Evolutionary conservation across 37 sponge, comb jelly and placozoan species (phyloP), one percentile per base, ranked within the genome.

Genomic region (Hexactinellida sp.): DNA sequence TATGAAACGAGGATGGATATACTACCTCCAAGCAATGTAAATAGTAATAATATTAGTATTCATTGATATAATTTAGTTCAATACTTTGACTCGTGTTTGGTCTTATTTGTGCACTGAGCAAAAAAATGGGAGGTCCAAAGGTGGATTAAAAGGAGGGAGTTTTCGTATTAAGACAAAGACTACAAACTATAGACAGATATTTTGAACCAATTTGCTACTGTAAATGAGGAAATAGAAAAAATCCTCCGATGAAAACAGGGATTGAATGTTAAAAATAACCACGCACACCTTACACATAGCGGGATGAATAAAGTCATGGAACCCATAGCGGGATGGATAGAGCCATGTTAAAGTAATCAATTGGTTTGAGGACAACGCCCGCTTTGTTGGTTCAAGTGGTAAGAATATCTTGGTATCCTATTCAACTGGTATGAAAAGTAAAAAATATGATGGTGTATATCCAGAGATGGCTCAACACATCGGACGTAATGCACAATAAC

Each of bases 21-120:
- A n/a, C n/a, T 88, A 88, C 34, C 55, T 88, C 85, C 85, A 84
- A 71, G 76, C 34, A 24, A 85, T 88, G 88, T 52, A 38, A 84
- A 88, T 1, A 1, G 84, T 36, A 84, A 55, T 25, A 84, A 0
- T 55, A 41, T 87, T 54, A 85, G 0, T 84, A 38, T 47, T 54
- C 85, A 84, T 37, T 55, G 85, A 88, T 88, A 54, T 54, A 84
- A 88, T 54, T 54, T 63, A 36, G 52, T 47, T 1, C 84, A 52
- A 25, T 84, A 63, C 84, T 84, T 82, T 39, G 54, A 84, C 41
- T 84, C 55, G 88, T 37, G 28, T 84, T 37, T 88, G 88, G 88
- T 84, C 85, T 28, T 54, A 88, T 36, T 32, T 88, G 30, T 36
- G 30, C 16, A 55, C 52, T 85, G 88, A 88, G 47, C 88, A 87